These are phyloP conservation scores for Nyctalus aviator DNA, from an alignment of 2,797 vertebrate species.

Conservation along the genomic window DNA sequence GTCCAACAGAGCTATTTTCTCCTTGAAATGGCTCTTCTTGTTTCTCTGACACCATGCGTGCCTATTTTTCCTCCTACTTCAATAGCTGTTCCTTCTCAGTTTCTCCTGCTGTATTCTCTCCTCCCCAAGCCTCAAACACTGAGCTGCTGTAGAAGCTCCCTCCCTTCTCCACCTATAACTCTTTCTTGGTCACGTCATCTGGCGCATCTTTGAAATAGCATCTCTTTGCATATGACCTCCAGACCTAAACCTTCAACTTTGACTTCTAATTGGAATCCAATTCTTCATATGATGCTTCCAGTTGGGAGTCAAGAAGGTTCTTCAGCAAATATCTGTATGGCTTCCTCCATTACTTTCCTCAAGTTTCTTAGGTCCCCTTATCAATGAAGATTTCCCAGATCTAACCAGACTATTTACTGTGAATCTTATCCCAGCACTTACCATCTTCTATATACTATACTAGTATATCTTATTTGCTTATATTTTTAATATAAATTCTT, in stretches of 20 bases:
- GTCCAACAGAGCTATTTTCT: background rate
- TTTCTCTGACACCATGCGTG: background rate
- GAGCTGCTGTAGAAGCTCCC: background rate
- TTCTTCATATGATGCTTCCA: background rate
- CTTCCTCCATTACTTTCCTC: background rate
- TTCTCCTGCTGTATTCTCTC: background rate
- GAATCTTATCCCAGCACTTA: background rate
- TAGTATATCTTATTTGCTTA: background rate
- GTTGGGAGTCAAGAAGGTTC: background rate
- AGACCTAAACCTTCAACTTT: background rate
- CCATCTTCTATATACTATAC: background rate
- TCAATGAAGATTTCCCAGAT: background rate
- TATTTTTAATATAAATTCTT: slow-evolving; percentile 8
- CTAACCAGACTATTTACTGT: background rate
- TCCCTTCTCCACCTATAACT: background rate
- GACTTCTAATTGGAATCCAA: background rate
- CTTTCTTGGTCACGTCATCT: background rate
- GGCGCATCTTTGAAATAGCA: background rate
- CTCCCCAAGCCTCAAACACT: background rate
- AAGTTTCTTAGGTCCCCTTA: background rate
- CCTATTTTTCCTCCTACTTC: background rate
- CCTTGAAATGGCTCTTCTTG: background rate
- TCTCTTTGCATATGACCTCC: background rate
- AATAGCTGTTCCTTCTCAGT: background rate
- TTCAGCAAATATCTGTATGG: background rate